Base-by-base conservation (phyloP, 1,140 invertebrate species). In the Megalonaias nervosa region DNA sequence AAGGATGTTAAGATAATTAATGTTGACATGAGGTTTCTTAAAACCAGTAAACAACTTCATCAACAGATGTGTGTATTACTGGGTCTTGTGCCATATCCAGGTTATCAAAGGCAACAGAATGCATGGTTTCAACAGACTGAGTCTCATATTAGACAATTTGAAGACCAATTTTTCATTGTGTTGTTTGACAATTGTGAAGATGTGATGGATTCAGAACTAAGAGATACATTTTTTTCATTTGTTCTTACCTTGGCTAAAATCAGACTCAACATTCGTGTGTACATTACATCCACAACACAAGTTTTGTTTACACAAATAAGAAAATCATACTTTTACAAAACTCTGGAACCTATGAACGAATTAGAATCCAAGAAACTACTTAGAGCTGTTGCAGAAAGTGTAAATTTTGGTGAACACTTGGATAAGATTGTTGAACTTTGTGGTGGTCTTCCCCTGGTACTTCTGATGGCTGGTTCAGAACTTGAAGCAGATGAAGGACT, bases 171-270 rank as follows among this genome's bases (percentile, higher is more conserved):
- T 23, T 64, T 21, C 38, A 48, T 70, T 55, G n/a, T 70, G 21
- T 57, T 70, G 13, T 70, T 70, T 58, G 68, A 70, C 48, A 70
- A 70, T 56, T 38, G 19, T 57, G 68, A 70, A 70, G 48, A 70
- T 58, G 48, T 70, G 16, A 56, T 48, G n/a, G 68, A 70, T 14
- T n/a, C n/a, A 66, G n/a, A n/a, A 9, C 31, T 66, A 31, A n/a
- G 12, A 23, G 2, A 66, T 31, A 31, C 3, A 16, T 66, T 66
- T 31, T 5, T 66, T 3, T 17, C 17, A 1, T 26, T 66, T 16
- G n/a, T 17, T 19, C 1, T 31, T 16, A 66, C n/a, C 65, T n/a
- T 26, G n/a, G 16, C 9, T 5, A 26, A 66, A 66, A 15, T 23
- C n/a, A 23, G 65, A 16, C 17, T 17, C n/a, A 26, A 15, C n/a